Evolutionary conservation across 2,888 invertebrate genomes (phyloP), one percentile per base, ranked within the genome.

Genomic region (Callinectes sapidus): DNA sequence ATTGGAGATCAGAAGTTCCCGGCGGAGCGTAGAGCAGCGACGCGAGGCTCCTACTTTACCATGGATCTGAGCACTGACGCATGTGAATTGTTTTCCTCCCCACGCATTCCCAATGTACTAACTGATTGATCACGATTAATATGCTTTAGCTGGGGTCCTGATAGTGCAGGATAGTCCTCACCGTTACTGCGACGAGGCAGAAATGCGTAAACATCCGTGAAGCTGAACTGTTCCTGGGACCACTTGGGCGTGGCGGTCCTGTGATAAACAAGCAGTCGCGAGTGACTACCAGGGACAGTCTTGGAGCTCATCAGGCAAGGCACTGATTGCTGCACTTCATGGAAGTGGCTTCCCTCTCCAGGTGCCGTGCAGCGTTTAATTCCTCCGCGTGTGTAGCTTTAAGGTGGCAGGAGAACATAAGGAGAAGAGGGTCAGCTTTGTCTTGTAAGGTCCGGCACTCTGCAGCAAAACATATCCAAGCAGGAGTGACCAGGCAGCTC

Each of bases 271-370:
- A 81, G 14, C 35, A 13, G 32, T 2, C 16, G 66, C 18, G 2
- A 35, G 66, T 32, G 66, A 61, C n/a, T 35, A 66, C 16, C 6
- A 66, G 32, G 89, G 71, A 66, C 66, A 28, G 71, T 42, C 14
- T 42, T n/a, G 39, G 61, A 2, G 23, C 23, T 42, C 66, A 66
- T 66, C 89, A 89, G 66, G 66, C 66, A 28, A 89, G 66, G 66
- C 66, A 66, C 39, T 66, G 89, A 66, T 66, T 89, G 23, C 89
- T 55, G 39, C 39, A 71, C 39, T 89, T 28, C 66, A 39, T 28
- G 35, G 35, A 39, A 39, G 32, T 48, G n/a, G 23, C 39, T 39
- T n/a, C n/a, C 35, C 35, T n/a, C 2, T 48, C 10, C 0, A 5
- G 89, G 35, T 89, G 66, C 89, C 89, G 13, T 2, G 10, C 35